These are phyloP conservation scores for Macaca mulatta DNA, from an alignment of 2,113 vertebrate species.

Conservation along the genomic window DNA sequence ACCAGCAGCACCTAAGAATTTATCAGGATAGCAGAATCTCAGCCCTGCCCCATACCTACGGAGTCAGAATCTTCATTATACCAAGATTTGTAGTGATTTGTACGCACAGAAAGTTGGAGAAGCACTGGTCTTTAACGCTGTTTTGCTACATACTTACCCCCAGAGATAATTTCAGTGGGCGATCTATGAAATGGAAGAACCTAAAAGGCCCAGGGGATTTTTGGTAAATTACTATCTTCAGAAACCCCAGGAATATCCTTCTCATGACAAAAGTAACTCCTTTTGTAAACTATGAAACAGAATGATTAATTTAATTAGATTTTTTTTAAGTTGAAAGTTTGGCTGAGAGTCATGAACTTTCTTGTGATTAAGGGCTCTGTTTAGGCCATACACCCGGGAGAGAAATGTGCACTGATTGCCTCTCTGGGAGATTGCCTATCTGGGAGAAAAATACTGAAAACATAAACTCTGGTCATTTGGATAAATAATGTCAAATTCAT, in stretches of 20 bases:
- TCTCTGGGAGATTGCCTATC: not conserved
- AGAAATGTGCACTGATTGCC: not conserved
- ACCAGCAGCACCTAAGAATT: not conserved
- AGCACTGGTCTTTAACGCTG: not conserved
- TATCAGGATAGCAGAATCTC: not conserved
- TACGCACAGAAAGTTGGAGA: not conserved
- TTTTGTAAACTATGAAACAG: not conserved
- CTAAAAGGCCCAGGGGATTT: not conserved
- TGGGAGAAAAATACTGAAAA: not conserved
- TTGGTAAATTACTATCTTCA: not conserved
- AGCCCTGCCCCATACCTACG: not conserved
- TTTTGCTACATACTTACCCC: not conserved
- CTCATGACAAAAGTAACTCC: not conserved
- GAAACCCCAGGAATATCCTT: not conserved
- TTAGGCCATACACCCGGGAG: not conserved
- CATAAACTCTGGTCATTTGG: not conserved
- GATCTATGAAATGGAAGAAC: not conserved
- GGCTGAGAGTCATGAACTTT: not conserved
- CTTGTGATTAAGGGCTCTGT: not conserved
- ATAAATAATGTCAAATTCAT: not conserved
- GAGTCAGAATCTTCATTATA: not conserved
- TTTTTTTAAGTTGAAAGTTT: conserved; percentile 4
- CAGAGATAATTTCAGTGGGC: not conserved
- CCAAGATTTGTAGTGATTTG: not conserved
- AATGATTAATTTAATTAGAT: conserved; percentile 5